Evolutionary conservation across 1,140 invertebrate genomes (phyloP), one percentile per base, ranked within the genome.

Genomic region (Neuroterus valhalla): DNA sequence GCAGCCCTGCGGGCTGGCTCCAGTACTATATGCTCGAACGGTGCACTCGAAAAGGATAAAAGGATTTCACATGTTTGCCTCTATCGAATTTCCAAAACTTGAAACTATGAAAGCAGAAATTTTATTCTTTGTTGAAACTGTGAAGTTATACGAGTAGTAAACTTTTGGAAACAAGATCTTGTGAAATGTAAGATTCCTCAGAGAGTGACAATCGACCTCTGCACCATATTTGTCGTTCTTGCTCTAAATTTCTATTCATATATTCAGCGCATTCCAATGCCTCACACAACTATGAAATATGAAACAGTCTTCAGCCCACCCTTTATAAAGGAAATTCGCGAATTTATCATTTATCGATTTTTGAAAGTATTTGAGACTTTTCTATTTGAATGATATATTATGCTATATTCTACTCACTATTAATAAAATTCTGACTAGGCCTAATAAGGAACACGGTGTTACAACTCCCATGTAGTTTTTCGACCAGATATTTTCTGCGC

Each of bases 161-260:
- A 62, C 55, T 62, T 62, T 26, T 38, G 31, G 52, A 55, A 26
- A 55, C 52, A 55, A 3, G 19, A 26, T 55, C 26, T 31, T 50
- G 15, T 62, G 14, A 62, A 31, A 38, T 62, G n/a, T n/a, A 62
- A 62, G 55, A 62, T 62, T 62, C n/a, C 31, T 31, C 55, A 62
- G 3, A 62, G 55, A 62, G 55, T 62, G 31, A 62, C 55, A 62
- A 62, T 62, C 55, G 23, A 62, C 55, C 23, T 62, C 15, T 62
- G 55, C 55, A 62, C 55, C 55, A 31, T 62, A 62, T 62, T 62
- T 62, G 55, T 62, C 55, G 55, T 62, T 62, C 23, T 62, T 62
- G 26, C 10, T 62, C n/a, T 62, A 38, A 62, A 62, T 62, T 62
- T 62, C 23, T 62, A 62, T 62, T 62, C 55, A 62, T 62, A 14